Evolutionary conservation across 2,797 vertebrate genomes (phyloP).

Genomic region (Denticeps clupeoides): DNA sequence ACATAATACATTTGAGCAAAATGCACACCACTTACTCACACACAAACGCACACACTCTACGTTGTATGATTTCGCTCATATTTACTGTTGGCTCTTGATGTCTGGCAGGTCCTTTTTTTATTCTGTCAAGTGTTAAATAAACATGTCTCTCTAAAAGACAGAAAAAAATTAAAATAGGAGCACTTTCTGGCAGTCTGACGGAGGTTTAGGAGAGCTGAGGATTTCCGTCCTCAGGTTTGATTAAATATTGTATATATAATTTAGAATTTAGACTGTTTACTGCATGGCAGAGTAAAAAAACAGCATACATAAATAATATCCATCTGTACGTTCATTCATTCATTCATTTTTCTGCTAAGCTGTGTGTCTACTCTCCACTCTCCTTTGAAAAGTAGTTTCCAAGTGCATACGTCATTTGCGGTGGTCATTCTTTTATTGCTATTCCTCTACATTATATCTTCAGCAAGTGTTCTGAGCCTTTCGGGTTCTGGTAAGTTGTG

Average conservation of each 20-base stretch:
- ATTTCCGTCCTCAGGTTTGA: no score
- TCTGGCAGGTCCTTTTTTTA: no score
- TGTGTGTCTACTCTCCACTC: neutral
- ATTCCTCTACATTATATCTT: conserved; percentile 1
- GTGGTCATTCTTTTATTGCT: conserved; percentile 7
- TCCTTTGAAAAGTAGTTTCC: neutral
- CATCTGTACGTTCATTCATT: neutral
- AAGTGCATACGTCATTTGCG: conserved; percentile 8
- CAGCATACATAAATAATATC: no score
- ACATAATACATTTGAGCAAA: no score
- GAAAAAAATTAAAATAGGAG: conserved; percentile 1
- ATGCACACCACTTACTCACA: no score
- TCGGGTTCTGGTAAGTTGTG: conserved; percentile 6
- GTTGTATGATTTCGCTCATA: no score
- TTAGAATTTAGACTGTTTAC: no score
- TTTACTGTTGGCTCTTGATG: no score
- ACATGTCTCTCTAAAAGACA: conserved; percentile 9
- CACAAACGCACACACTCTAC: no score
- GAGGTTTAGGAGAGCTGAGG: no score
- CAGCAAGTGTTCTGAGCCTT: conserved; percentile 4
- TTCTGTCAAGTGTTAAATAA: conserved; percentile 15
- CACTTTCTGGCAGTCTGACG: conserved; percentile 3
- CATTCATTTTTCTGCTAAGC: neutral
- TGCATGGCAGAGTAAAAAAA: no score
- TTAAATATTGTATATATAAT: no score